phyloP scores from a whole-genome alignment of 2,888 invertebrate species.

The Pheosia gnoma region DNA sequence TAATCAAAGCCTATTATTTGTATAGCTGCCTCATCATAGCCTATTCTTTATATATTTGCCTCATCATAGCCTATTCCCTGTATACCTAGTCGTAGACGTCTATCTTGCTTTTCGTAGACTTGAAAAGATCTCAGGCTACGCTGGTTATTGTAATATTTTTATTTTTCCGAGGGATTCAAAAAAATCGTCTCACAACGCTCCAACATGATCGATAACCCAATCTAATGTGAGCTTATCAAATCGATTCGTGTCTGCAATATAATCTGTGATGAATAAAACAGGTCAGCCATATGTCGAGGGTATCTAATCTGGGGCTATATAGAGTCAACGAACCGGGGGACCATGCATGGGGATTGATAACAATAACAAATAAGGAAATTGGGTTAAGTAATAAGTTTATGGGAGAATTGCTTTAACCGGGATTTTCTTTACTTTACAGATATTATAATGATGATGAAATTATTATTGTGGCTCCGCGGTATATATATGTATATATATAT shows the following conservation, averaged over 20 bases:
- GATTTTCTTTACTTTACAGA: too few species aligned
- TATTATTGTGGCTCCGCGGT: too few species aligned
- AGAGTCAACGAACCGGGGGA: constrained; percentile 1
- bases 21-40: too few species aligned
- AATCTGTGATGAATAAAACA: background rate
- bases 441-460: too few species aligned
- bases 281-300: constrained; percentile 3
- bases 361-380: constrained; percentile 1
- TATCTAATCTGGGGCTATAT: constrained; percentile 2
- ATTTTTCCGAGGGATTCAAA: background rate
- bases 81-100: too few species aligned
- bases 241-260: background rate
- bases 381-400: background rate
- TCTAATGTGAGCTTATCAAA: background rate
- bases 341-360: constrained; percentile 3
- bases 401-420: background rate
- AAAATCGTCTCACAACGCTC: background rate
- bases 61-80: too few species aligned
- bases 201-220: background rate
- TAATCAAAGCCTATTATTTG: too few species aligned
- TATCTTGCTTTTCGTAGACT: too few species aligned
- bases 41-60: too few species aligned
- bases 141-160: too few species aligned
- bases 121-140: too few species aligned
- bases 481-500: too few species aligned